Conservation (phyloP, 2,888 invertebrate genomes). For the Chymomyza fuscimana region DNA sequence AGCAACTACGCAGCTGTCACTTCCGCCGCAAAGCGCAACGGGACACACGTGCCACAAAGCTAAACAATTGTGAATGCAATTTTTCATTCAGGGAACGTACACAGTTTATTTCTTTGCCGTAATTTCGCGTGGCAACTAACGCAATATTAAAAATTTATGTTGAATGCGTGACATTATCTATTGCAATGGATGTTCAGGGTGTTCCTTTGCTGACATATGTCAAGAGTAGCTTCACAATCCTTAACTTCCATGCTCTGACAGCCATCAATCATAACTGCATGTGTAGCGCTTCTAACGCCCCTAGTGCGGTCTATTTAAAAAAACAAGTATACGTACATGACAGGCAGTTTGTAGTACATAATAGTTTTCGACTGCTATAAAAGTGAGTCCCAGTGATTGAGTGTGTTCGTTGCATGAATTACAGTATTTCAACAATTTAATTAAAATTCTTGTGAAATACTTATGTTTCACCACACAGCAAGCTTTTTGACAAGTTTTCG, state of each 20-base stretch:
- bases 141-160: constrained; percentile 2
- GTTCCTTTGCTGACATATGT: constrained; percentile 42
- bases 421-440: not conserved
- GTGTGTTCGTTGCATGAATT: not conserved
- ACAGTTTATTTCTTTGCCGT: not conserved
- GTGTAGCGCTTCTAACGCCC: not conserved
- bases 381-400: too few relatives aligned
- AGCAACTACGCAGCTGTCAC: not conserved
- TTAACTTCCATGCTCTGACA: not conserved
- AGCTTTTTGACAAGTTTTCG: not conserved
- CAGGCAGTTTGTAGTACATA: not conserved
- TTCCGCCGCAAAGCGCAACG: not conserved
- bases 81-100: not conserved
- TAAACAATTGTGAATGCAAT: not conserved
- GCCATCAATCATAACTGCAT: not conserved
- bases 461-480: not conserved
- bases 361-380: not conserved
- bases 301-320: not conserved
- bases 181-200: constrained; percentile 21
- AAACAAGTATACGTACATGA: not conserved
- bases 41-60: not conserved
- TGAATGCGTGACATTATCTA: constrained; percentile 38
- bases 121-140: not conserved
- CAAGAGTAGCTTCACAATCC: not conserved
- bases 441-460: not conserved